Percentiles rank a stretch among this genome's conserved stretches.
phyloP scores from a whole-genome alignment of 2,797 vertebrate species.

The Astyanax mexicanus region DNA sequence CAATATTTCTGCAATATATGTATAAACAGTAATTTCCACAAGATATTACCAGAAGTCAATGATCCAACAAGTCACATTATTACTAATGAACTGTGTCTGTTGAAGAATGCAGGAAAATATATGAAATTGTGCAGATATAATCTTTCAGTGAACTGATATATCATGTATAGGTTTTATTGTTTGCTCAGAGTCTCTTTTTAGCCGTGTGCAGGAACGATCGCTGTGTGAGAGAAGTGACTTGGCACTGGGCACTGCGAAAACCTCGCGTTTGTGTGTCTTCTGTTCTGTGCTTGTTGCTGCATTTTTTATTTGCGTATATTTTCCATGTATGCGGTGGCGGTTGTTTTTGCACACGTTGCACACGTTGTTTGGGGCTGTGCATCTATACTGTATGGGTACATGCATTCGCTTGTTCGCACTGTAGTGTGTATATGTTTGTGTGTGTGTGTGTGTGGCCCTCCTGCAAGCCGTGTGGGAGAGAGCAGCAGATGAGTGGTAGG shows the following conservation, averaged over 20 bases:
- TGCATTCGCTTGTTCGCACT: background rate
- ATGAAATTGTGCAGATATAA: too few relatives aligned
- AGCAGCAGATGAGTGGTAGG: constrained; percentile 70
- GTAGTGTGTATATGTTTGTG: background rate
- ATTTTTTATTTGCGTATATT: background rate
- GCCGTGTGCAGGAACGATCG: too few relatives aligned
- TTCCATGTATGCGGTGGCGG: background rate
- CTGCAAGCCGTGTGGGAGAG: constrained; percentile 40
- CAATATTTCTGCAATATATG: too few relatives aligned
- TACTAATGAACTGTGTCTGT: too few relatives aligned
- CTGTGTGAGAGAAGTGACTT: background rate
- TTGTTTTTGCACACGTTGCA: background rate
- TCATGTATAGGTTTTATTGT: too few relatives aligned
- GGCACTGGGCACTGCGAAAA: background rate
- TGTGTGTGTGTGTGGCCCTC: constrained; percentile 34
- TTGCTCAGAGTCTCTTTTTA: background rate
- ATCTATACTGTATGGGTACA: constrained; percentile 8
- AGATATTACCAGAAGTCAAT: too few relatives aligned
- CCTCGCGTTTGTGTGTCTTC: background rate
- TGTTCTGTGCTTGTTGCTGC: background rate
- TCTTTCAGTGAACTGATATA: too few relatives aligned
- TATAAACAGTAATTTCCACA: too few relatives aligned
- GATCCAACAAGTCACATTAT: too few relatives aligned
- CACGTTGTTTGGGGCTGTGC: background rate
- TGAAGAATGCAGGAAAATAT: too few relatives aligned